These are phyloP conservation scores for Trichonephila clavata DNA, from an alignment of 1,140 invertebrate species.

Conservation along the genomic window DNA sequence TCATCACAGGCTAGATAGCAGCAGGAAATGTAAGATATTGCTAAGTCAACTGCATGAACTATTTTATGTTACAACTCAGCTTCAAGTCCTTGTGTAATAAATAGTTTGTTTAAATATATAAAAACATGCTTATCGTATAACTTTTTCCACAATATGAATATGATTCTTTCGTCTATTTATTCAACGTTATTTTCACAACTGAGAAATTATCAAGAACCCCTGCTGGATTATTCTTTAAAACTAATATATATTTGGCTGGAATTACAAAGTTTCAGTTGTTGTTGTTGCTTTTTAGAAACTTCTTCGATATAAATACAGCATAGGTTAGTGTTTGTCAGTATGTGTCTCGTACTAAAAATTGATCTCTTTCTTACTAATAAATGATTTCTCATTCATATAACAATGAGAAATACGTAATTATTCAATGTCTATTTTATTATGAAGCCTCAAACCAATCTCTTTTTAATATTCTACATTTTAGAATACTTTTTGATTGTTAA, in stretches of 20 bases:
- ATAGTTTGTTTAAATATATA: slow-evolving; percentile 26
- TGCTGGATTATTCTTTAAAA: not conserved
- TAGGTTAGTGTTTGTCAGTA: no score
- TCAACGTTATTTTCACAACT: not conserved
- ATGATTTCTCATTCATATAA: no score
- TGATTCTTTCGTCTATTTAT: not conserved
- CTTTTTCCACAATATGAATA: not conserved
- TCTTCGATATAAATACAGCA: no score
- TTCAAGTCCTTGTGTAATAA: slow-evolving; percentile 14
- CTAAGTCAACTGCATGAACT: slow-evolving; percentile 73
- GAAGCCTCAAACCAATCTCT: no score
- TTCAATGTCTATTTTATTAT: no score
- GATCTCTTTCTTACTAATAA: no score
- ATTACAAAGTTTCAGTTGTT: not conserved
- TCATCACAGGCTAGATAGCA: slow-evolving; percentile 51
- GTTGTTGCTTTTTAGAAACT: no score
- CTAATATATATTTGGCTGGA: slow-evolving; percentile 30
- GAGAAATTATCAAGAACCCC: not conserved
- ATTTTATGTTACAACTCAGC: slow-evolving; percentile 64
- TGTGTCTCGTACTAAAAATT: no score
- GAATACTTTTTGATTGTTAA: no score
- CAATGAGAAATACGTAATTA: no score
- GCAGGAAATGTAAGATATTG: slow-evolving; percentile 68
- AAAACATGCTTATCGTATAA: not conserved
- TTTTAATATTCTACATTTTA: no score